Conservation (phyloP, 1,140 invertebrate genomes). For the Caenorhabditis elegans region DNA sequence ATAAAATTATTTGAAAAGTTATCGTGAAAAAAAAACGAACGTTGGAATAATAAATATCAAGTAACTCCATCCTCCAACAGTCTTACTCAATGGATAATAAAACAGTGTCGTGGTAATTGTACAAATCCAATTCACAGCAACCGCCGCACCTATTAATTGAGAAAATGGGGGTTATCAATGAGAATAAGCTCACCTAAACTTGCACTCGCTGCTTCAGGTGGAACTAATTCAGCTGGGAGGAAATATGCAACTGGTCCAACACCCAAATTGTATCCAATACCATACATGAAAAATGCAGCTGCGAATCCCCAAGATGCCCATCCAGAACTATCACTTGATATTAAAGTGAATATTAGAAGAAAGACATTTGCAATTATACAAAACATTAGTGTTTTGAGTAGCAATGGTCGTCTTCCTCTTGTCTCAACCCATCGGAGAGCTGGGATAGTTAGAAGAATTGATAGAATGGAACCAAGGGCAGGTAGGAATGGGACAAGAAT, state of each 20-base stretch:
- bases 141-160: conserved; percentile 42
- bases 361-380: conserved; percentile 51
- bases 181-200: conserved; percentile 34
- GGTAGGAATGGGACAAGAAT: conserved; percentile 52
- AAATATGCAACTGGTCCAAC: conserved; percentile 55
- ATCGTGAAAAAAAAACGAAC: conserved; percentile 17
- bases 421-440: conserved; percentile 54
- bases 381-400: conserved; percentile 52
- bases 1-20: not conserved
- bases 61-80: conserved; percentile 56
- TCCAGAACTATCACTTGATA: conserved; percentile 22
- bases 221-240: conserved; percentile 55
- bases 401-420: conserved; percentile 48
- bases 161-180: too few species aligned
- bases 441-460: conserved; percentile 53
- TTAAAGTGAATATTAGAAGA: conserved; percentile 48
- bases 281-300: conserved; percentile 52
- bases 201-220: conserved; percentile 43
- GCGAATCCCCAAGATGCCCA: conserved; percentile 51
- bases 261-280: conserved; percentile 57
- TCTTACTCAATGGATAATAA: conserved; percentile 55
- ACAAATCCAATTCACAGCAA: conserved; percentile 56
- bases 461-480: conserved; percentile 49
- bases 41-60: conserved; percentile 57
- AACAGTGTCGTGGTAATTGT: conserved; percentile 53